These are phyloP conservation scores for Pterostichus madidus DNA, from an alignment of 2,888 invertebrate species.

Conservation along the genomic window DNA sequence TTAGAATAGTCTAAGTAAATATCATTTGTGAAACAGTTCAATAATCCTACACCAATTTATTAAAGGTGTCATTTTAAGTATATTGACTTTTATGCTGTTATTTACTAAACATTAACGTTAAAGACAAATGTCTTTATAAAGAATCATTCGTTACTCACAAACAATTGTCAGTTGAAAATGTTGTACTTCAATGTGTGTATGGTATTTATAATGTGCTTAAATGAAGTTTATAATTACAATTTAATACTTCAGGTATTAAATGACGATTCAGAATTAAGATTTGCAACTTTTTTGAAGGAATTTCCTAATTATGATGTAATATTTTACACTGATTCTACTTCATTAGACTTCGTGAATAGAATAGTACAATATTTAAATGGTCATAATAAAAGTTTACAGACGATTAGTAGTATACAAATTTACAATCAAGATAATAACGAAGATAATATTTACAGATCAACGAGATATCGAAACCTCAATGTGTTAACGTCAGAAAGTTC, in stretches of 20 bases:
- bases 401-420: constrained; percentile 21
- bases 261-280: not conserved
- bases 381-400: not conserved
- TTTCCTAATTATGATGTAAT: constrained; percentile 44
- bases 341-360: constrained; percentile 16
- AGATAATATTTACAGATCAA: constrained; percentile 14
- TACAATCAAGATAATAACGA: constrained; percentile 51
- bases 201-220: not conserved
- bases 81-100: not conserved
- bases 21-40: too few relatives aligned
- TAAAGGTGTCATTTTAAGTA: constrained; percentile 28
- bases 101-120: not conserved
- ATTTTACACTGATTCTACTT: constrained; percentile 52
- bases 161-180: constrained; percentile 18
- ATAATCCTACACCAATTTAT: not conserved
- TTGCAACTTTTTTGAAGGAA: not conserved
- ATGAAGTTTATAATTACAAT: constrained; percentile 2
- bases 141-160: constrained; percentile 5
- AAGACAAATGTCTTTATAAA: not conserved
- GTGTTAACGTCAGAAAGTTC: constrained; percentile 39
- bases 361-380: constrained; percentile 16
- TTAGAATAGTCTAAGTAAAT: too few relatives aligned
- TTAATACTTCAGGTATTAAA: not conserved
- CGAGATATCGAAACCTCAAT: constrained; percentile 12
- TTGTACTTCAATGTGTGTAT: not conserved